Base-by-base conservation (phyloP, 2,888 invertebrate genomes). In the Perithous albicinctus region DNA sequence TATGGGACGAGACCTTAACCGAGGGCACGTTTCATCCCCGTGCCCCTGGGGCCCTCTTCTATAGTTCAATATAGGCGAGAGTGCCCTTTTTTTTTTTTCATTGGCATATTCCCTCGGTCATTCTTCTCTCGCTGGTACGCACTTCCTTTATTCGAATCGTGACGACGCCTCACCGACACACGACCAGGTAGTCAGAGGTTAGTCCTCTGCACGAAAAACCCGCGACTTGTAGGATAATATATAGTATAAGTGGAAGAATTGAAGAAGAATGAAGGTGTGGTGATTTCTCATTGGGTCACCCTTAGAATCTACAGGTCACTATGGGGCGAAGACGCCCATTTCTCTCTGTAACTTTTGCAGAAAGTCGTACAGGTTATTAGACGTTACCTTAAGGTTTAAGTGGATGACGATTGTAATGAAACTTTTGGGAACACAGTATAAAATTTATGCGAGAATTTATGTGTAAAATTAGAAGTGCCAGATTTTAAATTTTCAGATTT, bases 1-100 rank as follows among this genome's bases (percentile, higher is more conserved):
- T 56, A 69, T 56, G 29, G 51, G 35, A 54, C 56, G 61, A 64
- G 75, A 59, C 51, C 67, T 73, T 48, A 74, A 78, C 78, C 78
- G 64, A 82, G 74, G 86, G 81, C 88, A 87, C 87, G 85, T 88
- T 88, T 88, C 88, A 86, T 86, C 85, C 87, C 86, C 87, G 85
- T 86, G 86, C 76, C 85, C 85, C 83, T 75, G 51, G 82, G 78
- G 83, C 41, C 61, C 78, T 51, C 26, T 66, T 66, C 66, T 75
- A 59, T 61, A 75, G 59, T 78, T 43, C 78, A 70, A n/a, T 8
- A n/a, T 8, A 54, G 64, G 63, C 64, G 38, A 74, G 54, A 61
- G 72, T 85, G 79, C 85, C 76, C 69, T 80, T 63, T 73, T 61
- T 80, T 63, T 73, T 61, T 73, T 79, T 63, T 56, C 75, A 59